phyloP scores from a whole-genome alignment of 2,113 vertebrate species.

The Bagarius yarrelli region DNA sequence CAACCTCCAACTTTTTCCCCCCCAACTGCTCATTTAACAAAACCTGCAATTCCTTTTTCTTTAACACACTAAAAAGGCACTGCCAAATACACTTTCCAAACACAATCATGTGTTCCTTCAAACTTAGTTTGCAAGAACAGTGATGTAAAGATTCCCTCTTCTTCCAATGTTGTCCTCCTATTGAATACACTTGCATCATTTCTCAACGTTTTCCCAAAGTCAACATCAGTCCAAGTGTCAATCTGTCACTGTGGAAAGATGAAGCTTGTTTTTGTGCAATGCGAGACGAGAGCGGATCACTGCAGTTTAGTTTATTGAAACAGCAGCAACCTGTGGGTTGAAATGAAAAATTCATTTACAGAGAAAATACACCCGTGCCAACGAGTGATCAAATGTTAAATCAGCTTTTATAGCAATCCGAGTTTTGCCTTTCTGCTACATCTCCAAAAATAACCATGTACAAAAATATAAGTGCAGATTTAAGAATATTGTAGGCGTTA shows the following conservation, averaged over 20 bases:
- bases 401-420: neutral
- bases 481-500: neutral
- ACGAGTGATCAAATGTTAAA: neutral
- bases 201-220: neutral
- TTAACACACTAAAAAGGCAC: slow-evolving; percentile 6
- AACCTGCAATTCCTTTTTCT: neutral
- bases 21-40: neutral
- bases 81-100: neutral
- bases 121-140: neutral
- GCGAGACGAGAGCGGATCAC: neutral
- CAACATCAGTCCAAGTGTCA: neutral
- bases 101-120: neutral
- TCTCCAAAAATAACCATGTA: neutral
- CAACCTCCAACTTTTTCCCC: neutral
- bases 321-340: neutral
- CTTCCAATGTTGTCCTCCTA: neutral
- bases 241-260: neutral
- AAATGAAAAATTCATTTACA: neutral
- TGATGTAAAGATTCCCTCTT: neutral
- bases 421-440: neutral
- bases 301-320: neutral
- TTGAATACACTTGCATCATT: neutral
- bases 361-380: neutral
- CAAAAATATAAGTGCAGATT: slow-evolving; percentile 30
- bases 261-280: neutral